Percentiles rank a stretch among this genome's conserved stretches.
Evolutionary conservation across 2,113 vertebrate species (phyloP).

Genomic region (Falco punctatus): DNA sequence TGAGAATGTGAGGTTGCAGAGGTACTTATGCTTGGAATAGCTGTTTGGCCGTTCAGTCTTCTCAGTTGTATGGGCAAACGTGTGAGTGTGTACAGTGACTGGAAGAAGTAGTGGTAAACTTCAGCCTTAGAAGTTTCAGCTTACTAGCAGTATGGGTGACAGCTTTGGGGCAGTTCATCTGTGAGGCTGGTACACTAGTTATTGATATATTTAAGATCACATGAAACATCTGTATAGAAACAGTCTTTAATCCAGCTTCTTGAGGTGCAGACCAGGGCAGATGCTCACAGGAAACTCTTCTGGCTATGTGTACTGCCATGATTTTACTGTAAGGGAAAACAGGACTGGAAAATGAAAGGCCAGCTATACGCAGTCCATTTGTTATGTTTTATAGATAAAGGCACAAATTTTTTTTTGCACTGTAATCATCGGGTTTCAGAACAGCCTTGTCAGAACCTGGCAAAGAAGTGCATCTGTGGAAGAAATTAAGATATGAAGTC

Average conservation of each 20-base stretch:
- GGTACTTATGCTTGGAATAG: not conserved
- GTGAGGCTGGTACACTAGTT: not conserved
- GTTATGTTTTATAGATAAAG: not conserved
- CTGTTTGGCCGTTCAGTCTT: not conserved
- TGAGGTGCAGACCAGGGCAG: not conserved
- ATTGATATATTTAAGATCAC: not conserved
- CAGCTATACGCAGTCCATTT: not conserved
- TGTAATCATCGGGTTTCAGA: not conserved
- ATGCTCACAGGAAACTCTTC: not conserved
- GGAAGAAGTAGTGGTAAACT: not conserved
- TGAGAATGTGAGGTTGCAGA: not conserved
- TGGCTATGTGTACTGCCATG: not conserved
- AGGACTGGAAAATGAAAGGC: not conserved
- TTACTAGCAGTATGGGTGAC: not conserved
- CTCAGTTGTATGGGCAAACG: not conserved
- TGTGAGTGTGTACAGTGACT: not conserved
- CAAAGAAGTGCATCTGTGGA: not conserved
- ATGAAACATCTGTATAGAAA: not conserved
- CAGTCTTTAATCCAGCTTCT: not conserved
- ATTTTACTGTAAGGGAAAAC: not conserved
- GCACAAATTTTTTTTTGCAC: not conserved
- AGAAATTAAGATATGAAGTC: slow-evolving; percentile 21
- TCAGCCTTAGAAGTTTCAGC: not conserved
- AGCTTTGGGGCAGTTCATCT: not conserved
- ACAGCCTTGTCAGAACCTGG: slow-evolving; percentile 3